Percentiles rank a stretch among this genome's conserved stretches.
phyloP scores from a whole-genome alignment of 2,113 vertebrate species.

The Falco punctatus region DNA sequence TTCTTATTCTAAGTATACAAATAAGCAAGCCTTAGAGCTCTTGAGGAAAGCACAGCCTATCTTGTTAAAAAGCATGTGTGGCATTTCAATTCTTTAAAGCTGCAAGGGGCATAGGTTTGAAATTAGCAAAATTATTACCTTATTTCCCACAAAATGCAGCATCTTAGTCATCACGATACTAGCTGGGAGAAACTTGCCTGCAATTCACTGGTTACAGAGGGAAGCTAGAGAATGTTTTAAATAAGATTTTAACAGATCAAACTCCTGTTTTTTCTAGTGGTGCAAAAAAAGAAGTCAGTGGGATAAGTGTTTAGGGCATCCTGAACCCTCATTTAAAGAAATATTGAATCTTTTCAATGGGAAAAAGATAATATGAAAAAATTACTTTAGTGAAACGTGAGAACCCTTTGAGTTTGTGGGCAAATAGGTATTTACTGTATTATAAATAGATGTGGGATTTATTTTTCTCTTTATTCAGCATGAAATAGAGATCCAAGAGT shows the following conservation, averaged over 20 bases:
- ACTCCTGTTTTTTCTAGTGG: background rate
- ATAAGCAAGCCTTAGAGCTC: background rate
- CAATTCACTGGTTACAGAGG: background rate
- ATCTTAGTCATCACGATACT: background rate
- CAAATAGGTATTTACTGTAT: slow-evolving; percentile 7
- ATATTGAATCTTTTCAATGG: background rate
- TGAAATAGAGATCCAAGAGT: slow-evolving; percentile 5
- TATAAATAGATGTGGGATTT: background rate
- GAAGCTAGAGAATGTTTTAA: background rate
- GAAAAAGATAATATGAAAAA: background rate
- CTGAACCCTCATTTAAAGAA: background rate
- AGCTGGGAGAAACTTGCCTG: background rate
- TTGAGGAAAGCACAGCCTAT: background rate
- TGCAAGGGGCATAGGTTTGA: background rate
- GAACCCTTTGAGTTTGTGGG: background rate
- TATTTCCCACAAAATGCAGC: background rate
- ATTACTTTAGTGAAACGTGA: background rate
- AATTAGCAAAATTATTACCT: background rate
- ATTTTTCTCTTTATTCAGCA: slow-evolving; percentile 43
- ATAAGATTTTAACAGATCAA: background rate
- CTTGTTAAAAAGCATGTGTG: background rate
- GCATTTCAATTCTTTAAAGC: background rate
- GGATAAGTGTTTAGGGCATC: background rate
- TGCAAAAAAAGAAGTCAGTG: background rate
- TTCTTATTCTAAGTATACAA: background rate